A percentile compares a stretch with the other conserved stretches of the same genome.
These are phyloP conservation scores for Lucinisca nassula DNA, from an alignment of 2,888 invertebrate species.

Conservation along the genomic window DNA sequence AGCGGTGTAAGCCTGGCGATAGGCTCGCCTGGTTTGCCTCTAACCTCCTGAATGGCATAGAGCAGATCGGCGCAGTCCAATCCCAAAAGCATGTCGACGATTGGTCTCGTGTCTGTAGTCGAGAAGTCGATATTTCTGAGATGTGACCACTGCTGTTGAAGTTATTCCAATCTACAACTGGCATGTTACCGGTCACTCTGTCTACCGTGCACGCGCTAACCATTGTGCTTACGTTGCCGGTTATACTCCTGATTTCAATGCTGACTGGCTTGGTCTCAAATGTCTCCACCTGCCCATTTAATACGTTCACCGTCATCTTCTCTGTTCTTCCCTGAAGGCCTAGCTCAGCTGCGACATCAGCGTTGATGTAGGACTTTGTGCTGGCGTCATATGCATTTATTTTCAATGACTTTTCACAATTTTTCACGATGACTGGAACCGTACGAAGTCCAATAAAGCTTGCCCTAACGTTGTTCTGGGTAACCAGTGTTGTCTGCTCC, in stretches of 20 bases:
- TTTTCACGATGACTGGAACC: constrained; percentile 49
- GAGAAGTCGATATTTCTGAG: constrained; percentile 2
- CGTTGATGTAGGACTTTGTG: neutral
- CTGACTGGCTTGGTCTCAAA: constrained; percentile 32
- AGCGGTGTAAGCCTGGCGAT: constrained; percentile 55
- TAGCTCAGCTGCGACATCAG: neutral
- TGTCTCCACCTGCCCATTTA: neutral
- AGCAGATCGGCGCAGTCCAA: constrained; percentile 55
- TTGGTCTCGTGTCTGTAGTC: neutral
- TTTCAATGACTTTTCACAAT: neutral
- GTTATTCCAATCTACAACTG: neutral
- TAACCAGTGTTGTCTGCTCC: too few species aligned
- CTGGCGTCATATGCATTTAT: neutral
- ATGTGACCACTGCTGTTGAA: constrained; percentile 3
- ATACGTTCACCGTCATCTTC: neutral
- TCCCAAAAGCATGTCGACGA: constrained; percentile 53
- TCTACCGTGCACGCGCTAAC: constrained; percentile 28
- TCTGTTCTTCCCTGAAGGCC: neutral
- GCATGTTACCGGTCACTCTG: constrained; percentile 45
- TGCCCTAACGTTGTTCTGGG: too few species aligned
- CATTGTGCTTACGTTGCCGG: neutral
- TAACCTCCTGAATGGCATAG: constrained; percentile 43
- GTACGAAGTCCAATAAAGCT: constrained; percentile 43
- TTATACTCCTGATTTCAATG: neutral
- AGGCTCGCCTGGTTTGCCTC: constrained; percentile 46